A percentile compares a stretch with the other conserved stretches of the same genome.
phyloP scores from a whole-genome alignment of 2,797 vertebrate species.

The Muscicapa comitata region DNA sequence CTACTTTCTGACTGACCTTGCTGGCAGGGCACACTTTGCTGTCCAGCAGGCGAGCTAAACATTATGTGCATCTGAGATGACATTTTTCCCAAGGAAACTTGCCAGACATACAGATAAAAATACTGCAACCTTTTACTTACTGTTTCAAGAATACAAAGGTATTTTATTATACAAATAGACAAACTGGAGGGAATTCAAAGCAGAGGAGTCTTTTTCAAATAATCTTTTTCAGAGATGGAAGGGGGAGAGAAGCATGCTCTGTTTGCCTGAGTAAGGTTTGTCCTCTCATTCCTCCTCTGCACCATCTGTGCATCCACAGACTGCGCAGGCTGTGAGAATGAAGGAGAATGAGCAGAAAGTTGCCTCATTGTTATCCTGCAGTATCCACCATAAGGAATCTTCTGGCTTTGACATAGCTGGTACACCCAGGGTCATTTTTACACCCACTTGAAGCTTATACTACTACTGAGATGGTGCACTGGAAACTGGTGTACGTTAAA shows the following conservation, averaged over 20 bases:
- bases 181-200: not conserved
- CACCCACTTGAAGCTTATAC: not conserved
- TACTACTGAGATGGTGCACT: not conserved
- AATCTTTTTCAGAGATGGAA: not conserved
- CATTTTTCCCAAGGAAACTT: not conserved
- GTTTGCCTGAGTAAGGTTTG: not conserved
- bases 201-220: not conserved
- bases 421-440: not conserved
- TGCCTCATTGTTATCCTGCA: not conserved
- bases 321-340: not conserved
- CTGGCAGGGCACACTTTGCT: not conserved
- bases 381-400: not conserved
- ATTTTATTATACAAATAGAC: not conserved
- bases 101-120: not conserved
- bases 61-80: not conserved
- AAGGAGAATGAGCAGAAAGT: not conserved
- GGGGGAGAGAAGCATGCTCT: not conserved
- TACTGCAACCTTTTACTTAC: not conserved
- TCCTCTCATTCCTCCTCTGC: constrained; percentile 9
- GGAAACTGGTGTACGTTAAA: not conserved
- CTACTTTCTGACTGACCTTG: not conserved
- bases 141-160: not conserved
- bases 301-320: not conserved
- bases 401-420: not conserved
- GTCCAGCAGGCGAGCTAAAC: not conserved